These are phyloP conservation scores for Drosophila pachea DNA, from an alignment of 1,140 invertebrate genomes.

Conservation along the genomic window DNA sequence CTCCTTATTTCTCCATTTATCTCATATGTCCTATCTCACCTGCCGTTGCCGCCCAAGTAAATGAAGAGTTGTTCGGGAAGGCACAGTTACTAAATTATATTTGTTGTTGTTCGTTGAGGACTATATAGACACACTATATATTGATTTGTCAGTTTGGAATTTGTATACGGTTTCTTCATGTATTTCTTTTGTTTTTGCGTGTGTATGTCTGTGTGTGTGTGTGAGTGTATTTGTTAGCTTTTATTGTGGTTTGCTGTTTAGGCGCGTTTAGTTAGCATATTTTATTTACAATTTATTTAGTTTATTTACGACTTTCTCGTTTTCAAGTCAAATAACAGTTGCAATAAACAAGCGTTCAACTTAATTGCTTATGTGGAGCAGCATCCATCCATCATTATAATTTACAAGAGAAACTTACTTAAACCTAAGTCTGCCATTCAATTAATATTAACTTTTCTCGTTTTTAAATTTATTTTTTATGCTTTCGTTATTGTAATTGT, in stretches of 20 bases:
- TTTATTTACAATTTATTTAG: conserved; percentile 74
- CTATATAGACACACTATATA: too few species aligned
- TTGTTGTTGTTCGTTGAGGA: neutral
- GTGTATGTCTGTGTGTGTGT: conserved; percentile 34
- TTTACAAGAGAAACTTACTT: conserved; percentile 76
- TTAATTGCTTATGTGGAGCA: conserved; percentile 71
- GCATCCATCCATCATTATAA: conserved; percentile 61
- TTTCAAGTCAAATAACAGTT: conserved; percentile 74
- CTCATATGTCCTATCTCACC: neutral
- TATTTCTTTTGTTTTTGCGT: conserved; percentile 21
- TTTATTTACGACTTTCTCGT: conserved; percentile 65
- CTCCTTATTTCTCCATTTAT: neutral
- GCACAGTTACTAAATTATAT: conserved; percentile 66
- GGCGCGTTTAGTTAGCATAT: conserved; percentile 67
- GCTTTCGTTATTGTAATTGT: conserved; percentile 26
- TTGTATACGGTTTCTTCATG: neutral
- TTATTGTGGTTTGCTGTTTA: conserved; percentile 44
- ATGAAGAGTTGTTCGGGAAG: conserved; percentile 55
- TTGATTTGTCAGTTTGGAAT: conserved; percentile 9
- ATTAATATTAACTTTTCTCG: conserved; percentile 15
- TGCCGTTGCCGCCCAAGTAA: neutral
- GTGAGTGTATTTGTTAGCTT: conserved; percentile 44
- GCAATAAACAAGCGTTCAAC: conserved; percentile 76
- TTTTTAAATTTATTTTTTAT: conserved; percentile 49
- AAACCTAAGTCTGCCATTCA: conserved; percentile 55